Base-by-base conservation (phyloP, 2,113 vertebrate species). In the Pachyramphus minor region DNA sequence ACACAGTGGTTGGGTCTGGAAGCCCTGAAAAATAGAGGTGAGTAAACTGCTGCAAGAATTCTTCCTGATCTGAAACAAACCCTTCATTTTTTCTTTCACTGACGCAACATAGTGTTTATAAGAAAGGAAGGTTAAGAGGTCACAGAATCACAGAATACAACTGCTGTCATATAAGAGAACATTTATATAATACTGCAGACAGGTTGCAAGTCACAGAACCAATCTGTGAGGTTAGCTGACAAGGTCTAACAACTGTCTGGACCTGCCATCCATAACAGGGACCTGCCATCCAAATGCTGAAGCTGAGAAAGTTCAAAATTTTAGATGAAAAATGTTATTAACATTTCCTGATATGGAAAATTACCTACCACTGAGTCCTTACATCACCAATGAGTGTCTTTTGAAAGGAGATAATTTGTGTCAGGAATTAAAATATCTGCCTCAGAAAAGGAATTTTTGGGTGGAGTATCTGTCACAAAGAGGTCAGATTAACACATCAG, bases 191-290 rank as follows among this genome's bases (percentile, higher is more conserved):
- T 45, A 17, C 37, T 44, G 16, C 42, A 87, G 68, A 33, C 49
- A 94, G 44, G 14, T 28, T 6, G 0, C 45, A 79, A 80, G 35
- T 31, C 78, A 58, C 25, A 60, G 25, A 62, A 13, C 7, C 7
- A 9, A 9, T 21, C 24, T 42, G 19, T 19, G 17, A 64, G 39
- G 28, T 41, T 44, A 75, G 20, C 47, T 79, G 62, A 30, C 66
- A 75, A 53, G 25, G 12, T 17, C 18, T 66, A 62, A 39, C 75
- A 67, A 52, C 24, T 0, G 0, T 24, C 66, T 68, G 15, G 42
- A 49, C 58, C 17, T 73, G 50, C 11, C 9, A 16, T 45, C 7
- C 45, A 60, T n/a, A n/a, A n/a, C n/a, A n/a, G n/a, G 24, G 42
- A 49, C 58, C 17, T 73, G 50, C 11, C 9, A 16, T 45, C 7